Evolutionary conservation across 2,113 vertebrate species (phyloP), one percentile per base, ranked within the genome.

Genomic region (Antigone vipio): DNA sequence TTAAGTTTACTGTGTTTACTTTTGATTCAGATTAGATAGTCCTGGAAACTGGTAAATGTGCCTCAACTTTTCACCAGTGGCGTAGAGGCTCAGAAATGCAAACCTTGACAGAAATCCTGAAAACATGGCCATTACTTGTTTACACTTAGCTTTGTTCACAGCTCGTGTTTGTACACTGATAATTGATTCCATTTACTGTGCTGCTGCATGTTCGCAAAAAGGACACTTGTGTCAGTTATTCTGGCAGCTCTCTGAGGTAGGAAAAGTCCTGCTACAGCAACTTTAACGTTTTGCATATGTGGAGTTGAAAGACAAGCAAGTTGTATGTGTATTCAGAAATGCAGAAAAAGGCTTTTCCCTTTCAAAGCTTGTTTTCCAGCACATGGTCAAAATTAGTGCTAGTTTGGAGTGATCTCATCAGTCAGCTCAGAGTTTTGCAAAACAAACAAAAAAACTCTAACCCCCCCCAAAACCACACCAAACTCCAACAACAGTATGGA

Each of bases 111-210:
- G 53, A 88, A 83, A 42, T 81, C 85, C 44, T 91, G 74, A 87
- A 56, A 93, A 92, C 32, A 5, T 24, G 64, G 78, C 80, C 63
- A 71, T 13, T 81, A 72, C 60, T 96, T 77, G 24, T 85, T 97
- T 97, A 77, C 49, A 59, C 86, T 81, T 92, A n/a, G 47, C 29
- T 83, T 73, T 72, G 40, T 77, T 97, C 44, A 85, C 15, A 24
- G 91, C 64, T 94, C 32, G 18, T 92, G 82, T 93, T 89, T 89
- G 74, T 95, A 69, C 23, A 32, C 52, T 76, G 73, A 93, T 92
- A 91, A 93, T 68, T 58, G 12, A 63, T 93, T 96, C 79, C 18
- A 14, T 97, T 94, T 93, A 93, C 74, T 82, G 24, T 47, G 32
- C 74, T 93, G 35, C 77, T 95, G 52, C 60, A 32, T 63, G 35